A percentile compares a stretch with the other conserved stretches of the same genome.
Evolutionary conservation across 2,113 vertebrate genomes (phyloP).

Genomic region (Cephalopterus ornatus): DNA sequence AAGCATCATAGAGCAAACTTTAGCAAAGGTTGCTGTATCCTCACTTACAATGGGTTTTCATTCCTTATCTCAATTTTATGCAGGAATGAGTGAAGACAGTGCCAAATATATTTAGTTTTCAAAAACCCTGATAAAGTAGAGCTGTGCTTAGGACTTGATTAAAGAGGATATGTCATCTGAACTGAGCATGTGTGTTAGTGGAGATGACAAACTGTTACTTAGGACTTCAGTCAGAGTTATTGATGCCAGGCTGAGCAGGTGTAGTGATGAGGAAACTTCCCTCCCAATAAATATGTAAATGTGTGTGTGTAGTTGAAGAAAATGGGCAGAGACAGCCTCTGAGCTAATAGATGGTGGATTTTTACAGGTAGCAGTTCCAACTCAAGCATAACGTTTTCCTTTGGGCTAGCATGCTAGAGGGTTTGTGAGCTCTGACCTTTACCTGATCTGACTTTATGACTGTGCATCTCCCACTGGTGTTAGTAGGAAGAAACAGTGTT

Average conservation of each 20-base stretch:
- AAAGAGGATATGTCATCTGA: neutral
- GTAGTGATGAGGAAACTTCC: neutral
- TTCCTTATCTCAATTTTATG: neutral
- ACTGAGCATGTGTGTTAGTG: neutral
- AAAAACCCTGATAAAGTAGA: neutral
- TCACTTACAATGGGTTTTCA: neutral
- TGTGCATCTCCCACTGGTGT: neutral
- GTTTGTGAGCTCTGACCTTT: neutral
- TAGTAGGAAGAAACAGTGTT: neutral
- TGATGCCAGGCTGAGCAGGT: constrained; percentile 4
- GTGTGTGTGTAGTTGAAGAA: neutral
- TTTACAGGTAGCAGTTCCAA: neutral
- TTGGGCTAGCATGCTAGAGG: neutral
- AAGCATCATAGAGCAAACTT: neutral
- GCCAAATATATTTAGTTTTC: neutral
- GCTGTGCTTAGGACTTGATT: neutral
- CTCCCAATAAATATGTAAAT: neutral
- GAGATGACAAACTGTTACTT: neutral
- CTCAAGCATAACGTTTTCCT: neutral
- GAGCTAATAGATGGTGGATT: neutral
- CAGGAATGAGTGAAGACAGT: neutral
- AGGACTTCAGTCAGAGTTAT: neutral
- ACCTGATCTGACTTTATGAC: neutral
- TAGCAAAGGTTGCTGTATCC: neutral
- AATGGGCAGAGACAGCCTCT: neutral